phyloP scores from a whole-genome alignment of 2,797 vertebrate genomes.

The Delichon dasypus region DNA sequence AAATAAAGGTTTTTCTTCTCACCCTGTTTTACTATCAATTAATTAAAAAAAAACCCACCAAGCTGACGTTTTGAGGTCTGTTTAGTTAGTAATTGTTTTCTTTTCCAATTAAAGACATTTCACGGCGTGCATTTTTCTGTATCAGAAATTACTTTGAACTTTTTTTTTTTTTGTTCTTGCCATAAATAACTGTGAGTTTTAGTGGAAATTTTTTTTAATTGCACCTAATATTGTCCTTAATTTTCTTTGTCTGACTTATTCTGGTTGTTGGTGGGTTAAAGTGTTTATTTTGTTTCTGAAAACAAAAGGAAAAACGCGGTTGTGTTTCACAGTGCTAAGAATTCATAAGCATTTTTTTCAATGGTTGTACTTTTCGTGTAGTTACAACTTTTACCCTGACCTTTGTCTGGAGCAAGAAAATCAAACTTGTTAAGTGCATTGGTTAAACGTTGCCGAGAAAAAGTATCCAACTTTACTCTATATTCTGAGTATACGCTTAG shows the following conservation, averaged over 20 bases:
- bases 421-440: not conserved
- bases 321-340: not conserved
- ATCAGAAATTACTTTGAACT: not conserved
- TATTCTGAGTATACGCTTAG: not conserved
- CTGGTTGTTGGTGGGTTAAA: not conserved
- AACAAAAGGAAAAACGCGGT: not conserved
- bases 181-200: not conserved
- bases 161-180: not conserved
- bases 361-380: not conserved
- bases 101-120: not conserved
- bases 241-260: not conserved
- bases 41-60: not conserved
- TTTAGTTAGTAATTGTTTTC: constrained; percentile 1
- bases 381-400: not conserved
- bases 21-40: not conserved
- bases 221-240: not conserved
- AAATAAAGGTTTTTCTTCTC: not conserved
- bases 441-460: not conserved
- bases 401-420: not conserved
- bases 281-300: not conserved
- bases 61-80: not conserved
- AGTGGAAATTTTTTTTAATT: not conserved
- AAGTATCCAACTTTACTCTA: not conserved
- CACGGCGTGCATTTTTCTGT: not conserved
- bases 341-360: not conserved